A percentile compares a stretch with the other conserved stretches of the same genome.
Evolutionary conservation across 2,113 vertebrate species (phyloP).

Genomic region (Takifugu flavidus): DNA sequence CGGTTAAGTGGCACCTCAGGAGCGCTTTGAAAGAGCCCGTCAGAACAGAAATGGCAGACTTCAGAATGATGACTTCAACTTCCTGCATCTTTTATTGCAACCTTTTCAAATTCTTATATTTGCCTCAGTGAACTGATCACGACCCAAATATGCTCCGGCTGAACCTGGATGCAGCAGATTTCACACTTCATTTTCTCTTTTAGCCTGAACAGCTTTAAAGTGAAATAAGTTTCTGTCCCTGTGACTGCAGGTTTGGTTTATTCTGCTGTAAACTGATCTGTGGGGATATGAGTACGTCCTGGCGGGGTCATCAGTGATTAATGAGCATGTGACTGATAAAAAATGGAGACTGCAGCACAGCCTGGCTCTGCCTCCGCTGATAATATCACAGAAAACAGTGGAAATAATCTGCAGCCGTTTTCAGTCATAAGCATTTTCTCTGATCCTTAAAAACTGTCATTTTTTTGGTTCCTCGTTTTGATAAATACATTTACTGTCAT

Average conservation of each 20-base stretch:
- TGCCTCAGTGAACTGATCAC: neutral
- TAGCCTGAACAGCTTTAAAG: neutral
- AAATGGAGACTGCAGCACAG: neutral
- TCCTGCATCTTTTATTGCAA: neutral
- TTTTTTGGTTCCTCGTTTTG: too few species aligned
- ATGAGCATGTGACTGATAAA: slow-evolving; percentile 1
- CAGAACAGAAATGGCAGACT: too few species aligned
- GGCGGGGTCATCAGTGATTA: too few species aligned
- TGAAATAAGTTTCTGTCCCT: too few species aligned
- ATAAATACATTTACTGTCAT: neutral
- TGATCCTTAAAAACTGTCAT: neutral
- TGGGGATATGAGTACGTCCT: too few species aligned
- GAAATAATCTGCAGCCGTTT: slow-evolving; percentile 6
- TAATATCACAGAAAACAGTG: slow-evolving; percentile 1
- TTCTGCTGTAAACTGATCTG: too few species aligned
- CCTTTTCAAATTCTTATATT: neutral
- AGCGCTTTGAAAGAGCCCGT: too few species aligned
- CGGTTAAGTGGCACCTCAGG: too few species aligned
- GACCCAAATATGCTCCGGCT: too few species aligned
- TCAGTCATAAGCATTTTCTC: neutral
- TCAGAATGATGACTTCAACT: neutral
- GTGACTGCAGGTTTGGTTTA: too few species aligned
- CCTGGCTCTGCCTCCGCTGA: neutral
- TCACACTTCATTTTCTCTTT: neutral
- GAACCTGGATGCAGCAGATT: too few species aligned